Conservation (phyloP, 2,888 invertebrate species). For the Himalopsyche japonica region DNA sequence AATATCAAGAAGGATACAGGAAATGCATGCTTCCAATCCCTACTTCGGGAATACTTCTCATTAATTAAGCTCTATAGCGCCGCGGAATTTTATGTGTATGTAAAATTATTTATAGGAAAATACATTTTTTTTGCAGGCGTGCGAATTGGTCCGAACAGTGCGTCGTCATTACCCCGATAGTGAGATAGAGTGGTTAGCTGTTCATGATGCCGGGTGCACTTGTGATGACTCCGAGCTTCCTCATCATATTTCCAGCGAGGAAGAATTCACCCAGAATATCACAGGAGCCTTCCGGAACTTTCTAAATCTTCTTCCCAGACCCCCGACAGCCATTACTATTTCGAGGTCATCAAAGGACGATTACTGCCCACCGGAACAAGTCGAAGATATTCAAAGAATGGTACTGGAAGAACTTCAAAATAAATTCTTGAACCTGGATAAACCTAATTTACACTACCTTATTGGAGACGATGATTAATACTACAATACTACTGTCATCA, state of each 20-base stretch:
- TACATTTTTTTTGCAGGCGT: conserved; percentile 47
- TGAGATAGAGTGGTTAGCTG: conserved; percentile 75
- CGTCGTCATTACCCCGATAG: conserved; percentile 61
- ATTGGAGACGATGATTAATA: conserved; percentile 37
- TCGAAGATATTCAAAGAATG: conserved; percentile 74
- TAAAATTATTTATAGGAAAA: neutral
- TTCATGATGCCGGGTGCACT: conserved; percentile 88
- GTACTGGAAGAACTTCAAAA: conserved; percentile 64
- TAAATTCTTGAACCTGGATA: conserved; percentile 54
- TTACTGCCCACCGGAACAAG: conserved; percentile 84
- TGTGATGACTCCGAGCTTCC: conserved; percentile 85
- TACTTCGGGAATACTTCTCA: no score
- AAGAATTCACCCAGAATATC: conserved; percentile 69
- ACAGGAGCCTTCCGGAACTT: conserved; percentile 62
- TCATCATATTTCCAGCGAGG: conserved; percentile 74
- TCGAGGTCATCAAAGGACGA: conserved; percentile 86
- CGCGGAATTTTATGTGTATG: no score
- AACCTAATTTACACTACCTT: conserved; percentile 56
- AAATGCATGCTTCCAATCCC: no score
- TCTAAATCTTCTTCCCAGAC: conserved; percentile 61
- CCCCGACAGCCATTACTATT: conserved; percentile 74
- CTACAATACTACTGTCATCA: no score
- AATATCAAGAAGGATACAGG: no score
- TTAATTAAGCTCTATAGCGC: no score
- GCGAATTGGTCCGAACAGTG: conserved; percentile 56